Evolutionary conservation across 2,797 vertebrate genomes (phyloP).

Genomic region (Karalla daura): DNA sequence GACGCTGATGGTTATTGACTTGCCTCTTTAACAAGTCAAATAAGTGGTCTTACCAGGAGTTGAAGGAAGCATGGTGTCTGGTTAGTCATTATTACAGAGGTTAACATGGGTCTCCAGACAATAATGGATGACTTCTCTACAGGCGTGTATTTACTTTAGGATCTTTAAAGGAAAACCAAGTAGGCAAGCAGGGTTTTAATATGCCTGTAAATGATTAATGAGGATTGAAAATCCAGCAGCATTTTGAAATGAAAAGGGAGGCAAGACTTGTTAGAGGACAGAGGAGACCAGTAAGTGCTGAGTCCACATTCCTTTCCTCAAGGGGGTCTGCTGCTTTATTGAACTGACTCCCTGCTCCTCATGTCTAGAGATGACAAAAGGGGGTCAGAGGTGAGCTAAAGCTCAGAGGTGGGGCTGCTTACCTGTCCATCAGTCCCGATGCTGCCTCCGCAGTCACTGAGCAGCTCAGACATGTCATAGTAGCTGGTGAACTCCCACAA

Average conservation of each 20-base stretch:
- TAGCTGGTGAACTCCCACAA: conserved; percentile 95
- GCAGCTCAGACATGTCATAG: conserved; percentile 97
- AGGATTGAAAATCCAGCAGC: conserved; percentile 10
- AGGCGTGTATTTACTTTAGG: conserved; percentile 34
- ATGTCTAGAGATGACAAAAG: conserved; percentile 52
- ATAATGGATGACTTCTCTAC: conserved; percentile 40
- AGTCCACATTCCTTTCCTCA: conserved; percentile 44
- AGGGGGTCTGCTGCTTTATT: conserved; percentile 14
- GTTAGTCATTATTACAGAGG: conserved; percentile 59
- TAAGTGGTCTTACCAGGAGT: conserved; percentile 15
- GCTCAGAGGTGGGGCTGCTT: conserved; percentile 76
- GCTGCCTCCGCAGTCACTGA: conserved; percentile 92
- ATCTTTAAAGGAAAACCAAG: conserved; percentile 39
- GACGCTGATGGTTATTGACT: conserved; percentile 45
- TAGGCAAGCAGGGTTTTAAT: conserved; percentile 26
- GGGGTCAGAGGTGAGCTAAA: conserved; percentile 87
- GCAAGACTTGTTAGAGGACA: conserved; percentile 6
- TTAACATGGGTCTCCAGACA: conserved; percentile 42
- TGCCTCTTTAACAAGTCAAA: conserved; percentile 56
- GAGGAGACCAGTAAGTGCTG: conserved; percentile 17
- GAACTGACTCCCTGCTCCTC: conserved; percentile 19
- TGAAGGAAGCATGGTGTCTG: conserved; percentile 18
- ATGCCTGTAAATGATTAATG: conserved; percentile 51
- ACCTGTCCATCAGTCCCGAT: conserved; percentile 97
- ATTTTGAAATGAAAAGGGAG: conserved; percentile 14